Evolutionary conservation across 2,797 vertebrate genomes (phyloP).

Genomic region (Falco peregrinus): DNA sequence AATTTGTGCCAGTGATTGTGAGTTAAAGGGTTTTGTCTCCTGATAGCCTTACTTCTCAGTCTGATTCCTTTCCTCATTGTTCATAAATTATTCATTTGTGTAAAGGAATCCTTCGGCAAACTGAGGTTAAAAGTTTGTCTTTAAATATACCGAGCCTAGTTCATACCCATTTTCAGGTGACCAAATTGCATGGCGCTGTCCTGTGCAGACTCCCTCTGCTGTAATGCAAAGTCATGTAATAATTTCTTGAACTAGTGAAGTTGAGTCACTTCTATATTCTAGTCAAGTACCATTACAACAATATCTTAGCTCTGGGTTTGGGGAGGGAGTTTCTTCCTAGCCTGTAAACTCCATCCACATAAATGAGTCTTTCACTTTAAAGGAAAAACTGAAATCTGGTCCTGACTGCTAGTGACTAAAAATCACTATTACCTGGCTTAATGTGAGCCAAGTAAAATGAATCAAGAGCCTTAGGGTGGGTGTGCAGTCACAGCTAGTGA

Average conservation of each 20-base stretch:
- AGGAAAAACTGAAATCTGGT: background rate
- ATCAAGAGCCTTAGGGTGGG: background rate
- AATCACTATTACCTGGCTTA: background rate
- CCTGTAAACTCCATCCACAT: background rate
- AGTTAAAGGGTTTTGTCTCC: background rate
- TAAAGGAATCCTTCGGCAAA: background rate
- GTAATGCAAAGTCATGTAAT: background rate
- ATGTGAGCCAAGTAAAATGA: background rate
- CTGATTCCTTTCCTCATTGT: accelerated
- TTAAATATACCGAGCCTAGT: background rate
- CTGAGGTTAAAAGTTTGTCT: background rate
- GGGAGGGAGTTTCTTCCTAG: background rate
- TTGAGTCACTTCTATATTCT: background rate
- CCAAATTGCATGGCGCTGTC: background rate
- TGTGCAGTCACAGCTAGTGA: background rate
- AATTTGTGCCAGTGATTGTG: background rate
- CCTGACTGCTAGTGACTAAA: background rate
- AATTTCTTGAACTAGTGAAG: background rate
- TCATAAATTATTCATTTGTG: background rate
- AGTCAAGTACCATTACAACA: background rate
- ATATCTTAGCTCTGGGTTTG: background rate
- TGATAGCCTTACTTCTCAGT: background rate
- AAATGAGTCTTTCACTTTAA: background rate
- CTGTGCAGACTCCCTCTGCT: background rate
- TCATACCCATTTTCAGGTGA: background rate